A percentile compares a stretch with the other conserved stretches of the same genome.
phyloP scores from a whole-genome alignment of 2,797 vertebrate genomes.

The Sciurus carolinensis region DNA sequence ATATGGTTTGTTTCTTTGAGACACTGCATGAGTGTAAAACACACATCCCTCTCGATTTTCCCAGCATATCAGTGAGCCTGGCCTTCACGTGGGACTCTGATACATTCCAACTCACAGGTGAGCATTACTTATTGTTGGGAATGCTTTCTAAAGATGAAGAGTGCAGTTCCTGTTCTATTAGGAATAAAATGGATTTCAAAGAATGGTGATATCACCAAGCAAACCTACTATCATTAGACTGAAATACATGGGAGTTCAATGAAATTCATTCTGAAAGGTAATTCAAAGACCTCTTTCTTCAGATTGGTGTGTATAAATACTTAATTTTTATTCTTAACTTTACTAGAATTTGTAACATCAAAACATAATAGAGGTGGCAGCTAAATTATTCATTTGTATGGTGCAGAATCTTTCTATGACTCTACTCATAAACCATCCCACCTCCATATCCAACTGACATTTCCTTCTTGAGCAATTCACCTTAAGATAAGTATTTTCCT shows the following conservation, averaged over 20 bases:
- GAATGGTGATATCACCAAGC: constrained; percentile 48
- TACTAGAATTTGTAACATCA: constrained; percentile 3
- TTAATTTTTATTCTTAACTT: constrained; percentile 58
- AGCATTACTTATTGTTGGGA: constrained; percentile 7
- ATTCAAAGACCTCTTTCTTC: constrained; percentile 62
- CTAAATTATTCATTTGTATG: not conserved
- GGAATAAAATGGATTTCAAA: constrained; percentile 74
- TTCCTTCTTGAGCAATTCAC: constrained; percentile 56
- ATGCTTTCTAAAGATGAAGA: constrained; percentile 42
- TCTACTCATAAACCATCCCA: not conserved
- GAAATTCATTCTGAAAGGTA: constrained; percentile 68
- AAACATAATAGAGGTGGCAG: constrained; percentile 7
- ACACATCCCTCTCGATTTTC: not conserved
- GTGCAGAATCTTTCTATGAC: not conserved
- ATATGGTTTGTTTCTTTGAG: not conserved
- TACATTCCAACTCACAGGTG: not conserved
- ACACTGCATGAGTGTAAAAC: not conserved
- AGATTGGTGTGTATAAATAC: constrained; percentile 50
- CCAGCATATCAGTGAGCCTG: not conserved
- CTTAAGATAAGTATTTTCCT: constrained; percentile 65
- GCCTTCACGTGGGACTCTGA: not conserved
- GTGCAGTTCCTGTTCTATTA: not conserved
- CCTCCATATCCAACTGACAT: not conserved
- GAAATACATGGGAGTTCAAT: constrained; percentile 68
- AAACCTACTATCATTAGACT: constrained; percentile 46